Evolutionary conservation across 2,888 invertebrate species (phyloP), one percentile per base, ranked within the genome.

Genomic region (Linnaemya tessellans): DNA sequence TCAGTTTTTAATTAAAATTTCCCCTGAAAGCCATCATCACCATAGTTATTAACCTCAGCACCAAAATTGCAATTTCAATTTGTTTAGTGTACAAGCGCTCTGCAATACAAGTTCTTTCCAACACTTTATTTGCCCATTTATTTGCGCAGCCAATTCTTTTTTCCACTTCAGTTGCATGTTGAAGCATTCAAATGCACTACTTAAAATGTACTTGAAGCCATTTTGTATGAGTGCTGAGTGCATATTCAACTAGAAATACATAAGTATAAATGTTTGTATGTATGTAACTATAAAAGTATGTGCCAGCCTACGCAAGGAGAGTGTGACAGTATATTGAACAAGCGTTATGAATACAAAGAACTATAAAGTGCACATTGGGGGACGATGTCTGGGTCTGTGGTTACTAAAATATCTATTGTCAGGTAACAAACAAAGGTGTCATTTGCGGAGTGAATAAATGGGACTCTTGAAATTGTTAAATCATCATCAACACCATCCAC

Each of bases 111-210:
- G 22, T 41, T 41, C 22, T 38, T 22, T 51, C 51, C 4, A 35
- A 15, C 18, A 35, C 4, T 68, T 60, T 67, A 49, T 22, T 58
- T 67, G 67, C 25, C 13, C 18, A 62, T 41, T 25, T 67, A 18
- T 51, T 41, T 70, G 18, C 58, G 18, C 38, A 22, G 35, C 0
- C 68, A 41, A 25, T 62, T 51, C 0, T 25, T 30, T 43, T 56
- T 38, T 30, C 0, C 0, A 0, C n/a, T 46, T 49, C 41, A 43
- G 67, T 49, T 43, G 25, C 60, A 65, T 56, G 11, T 46, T 30
- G 11, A 58, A 77, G 22, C 75, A 64, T 54, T 70, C 60, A 79
- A 79, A 43, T 79, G 79, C 62, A n/a, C 62, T 54, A 43, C 41
- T 54, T 54, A 9, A 46, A 30, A 46, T 22, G 70, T 10, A 71